phyloP scores from a whole-genome alignment of 2,888 invertebrate genomes.

The Gisinianus flammeolus region DNA sequence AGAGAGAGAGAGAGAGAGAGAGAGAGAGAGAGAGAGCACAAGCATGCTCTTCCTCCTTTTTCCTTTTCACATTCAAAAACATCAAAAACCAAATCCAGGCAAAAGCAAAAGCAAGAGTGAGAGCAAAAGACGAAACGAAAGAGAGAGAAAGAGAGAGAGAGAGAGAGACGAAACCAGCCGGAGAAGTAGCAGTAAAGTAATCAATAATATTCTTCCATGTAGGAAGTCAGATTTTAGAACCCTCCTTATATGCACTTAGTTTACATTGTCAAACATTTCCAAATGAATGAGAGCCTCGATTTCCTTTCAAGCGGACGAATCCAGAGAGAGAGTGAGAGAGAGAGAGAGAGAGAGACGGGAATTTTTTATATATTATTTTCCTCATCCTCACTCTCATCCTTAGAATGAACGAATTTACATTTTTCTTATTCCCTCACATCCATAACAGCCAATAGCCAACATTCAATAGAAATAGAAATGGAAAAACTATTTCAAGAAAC shows the following conservation, averaged over 20 bases:
- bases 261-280: slow-evolving; percentile 10
- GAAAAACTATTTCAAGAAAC: no score
- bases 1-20: background rate
- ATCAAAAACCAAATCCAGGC: slow-evolving; percentile 33
- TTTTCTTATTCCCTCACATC: background rate
- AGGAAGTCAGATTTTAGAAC: background rate
- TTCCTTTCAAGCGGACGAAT: slow-evolving; percentile 31
- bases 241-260: background rate
- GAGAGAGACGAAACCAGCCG: slow-evolving; percentile 24
- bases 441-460: no score
- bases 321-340: no score
- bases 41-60: slow-evolving; percentile 27
- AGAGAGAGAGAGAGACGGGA: no score
- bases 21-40: background rate
- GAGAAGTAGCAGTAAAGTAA: slow-evolving; percentile 18
- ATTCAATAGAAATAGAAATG: no score
- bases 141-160: background rate
- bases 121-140: background rate
- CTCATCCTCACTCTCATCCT: background rate
- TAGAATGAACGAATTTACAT: background rate
- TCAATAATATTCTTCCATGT: slow-evolving; percentile 31
- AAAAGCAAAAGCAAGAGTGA: no score
- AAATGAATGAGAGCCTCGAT: slow-evolving; percentile 34
- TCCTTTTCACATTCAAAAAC: slow-evolving; percentile 41
- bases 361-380: background rate